These are phyloP conservation scores for Sciurus niger DNA, from an alignment of 2,113 vertebrate species.

Conservation along the genomic window DNA sequence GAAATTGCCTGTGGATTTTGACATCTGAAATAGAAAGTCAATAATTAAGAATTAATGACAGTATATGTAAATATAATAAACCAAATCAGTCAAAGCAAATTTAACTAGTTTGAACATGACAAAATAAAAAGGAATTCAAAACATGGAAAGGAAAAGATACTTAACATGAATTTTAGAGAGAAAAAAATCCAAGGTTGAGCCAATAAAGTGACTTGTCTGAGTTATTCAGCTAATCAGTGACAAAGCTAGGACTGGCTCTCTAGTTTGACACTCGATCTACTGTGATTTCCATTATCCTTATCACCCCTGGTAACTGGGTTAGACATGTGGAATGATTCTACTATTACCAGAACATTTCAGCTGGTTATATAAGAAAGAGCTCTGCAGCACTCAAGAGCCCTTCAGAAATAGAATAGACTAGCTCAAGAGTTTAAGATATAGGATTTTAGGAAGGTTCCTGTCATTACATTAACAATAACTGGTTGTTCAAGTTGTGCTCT, in stretches of 20 bases:
- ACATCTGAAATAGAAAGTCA: slow-evolving; percentile 92
- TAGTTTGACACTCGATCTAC: neutral
- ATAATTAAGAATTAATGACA: slow-evolving; percentile 2
- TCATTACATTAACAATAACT: neutral
- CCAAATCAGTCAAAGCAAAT: neutral
- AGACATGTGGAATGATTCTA: neutral
- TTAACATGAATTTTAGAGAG: neutral
- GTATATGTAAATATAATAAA: slow-evolving; percentile 20
- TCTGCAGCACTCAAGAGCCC: neutral
- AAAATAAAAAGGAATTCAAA: neutral
- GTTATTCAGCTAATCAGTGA: neutral
- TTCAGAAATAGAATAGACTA: slow-evolving; percentile 2
- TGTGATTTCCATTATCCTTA: neutral
- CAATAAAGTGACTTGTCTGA: neutral
- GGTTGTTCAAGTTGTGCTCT: neutral
- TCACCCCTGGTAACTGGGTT: neutral
- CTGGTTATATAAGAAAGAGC: neutral
- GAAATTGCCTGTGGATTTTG: slow-evolving; percentile 99
- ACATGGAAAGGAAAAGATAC: neutral
- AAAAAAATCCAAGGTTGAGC: neutral
- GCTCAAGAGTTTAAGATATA: neutral
- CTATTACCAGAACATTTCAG: neutral
- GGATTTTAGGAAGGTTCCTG: neutral
- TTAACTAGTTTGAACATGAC: neutral
- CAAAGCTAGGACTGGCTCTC: neutral